Evolutionary conservation across 2,113 vertebrate species (phyloP).

Genomic region (Osmerus eperlanus): DNA sequence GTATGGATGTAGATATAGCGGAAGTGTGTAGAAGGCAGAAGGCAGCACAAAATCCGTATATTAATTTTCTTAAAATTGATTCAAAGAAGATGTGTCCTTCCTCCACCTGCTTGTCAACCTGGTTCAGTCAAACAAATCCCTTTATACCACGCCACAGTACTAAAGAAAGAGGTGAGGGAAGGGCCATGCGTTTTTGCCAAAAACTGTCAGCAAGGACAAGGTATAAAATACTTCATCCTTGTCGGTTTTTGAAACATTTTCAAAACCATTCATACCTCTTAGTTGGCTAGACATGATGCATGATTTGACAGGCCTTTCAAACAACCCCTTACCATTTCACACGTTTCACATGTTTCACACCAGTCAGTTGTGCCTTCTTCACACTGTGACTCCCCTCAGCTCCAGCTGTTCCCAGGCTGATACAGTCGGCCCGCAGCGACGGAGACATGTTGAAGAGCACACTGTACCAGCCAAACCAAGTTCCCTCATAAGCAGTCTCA

Average conservation of each 20-base stretch:
- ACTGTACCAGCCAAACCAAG: too few relatives aligned
- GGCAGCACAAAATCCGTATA: neutral
- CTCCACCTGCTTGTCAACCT: constrained; percentile 50
- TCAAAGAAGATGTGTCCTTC: constrained; percentile 46
- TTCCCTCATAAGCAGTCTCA: too few relatives aligned
- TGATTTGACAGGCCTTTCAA: too few relatives aligned
- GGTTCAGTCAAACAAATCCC: constrained; percentile 52
- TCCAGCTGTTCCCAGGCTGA: too few relatives aligned
- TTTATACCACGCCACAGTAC: constrained; percentile 34
- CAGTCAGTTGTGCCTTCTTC: too few relatives aligned
- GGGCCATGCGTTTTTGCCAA: constrained; percentile 23
- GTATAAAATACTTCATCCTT: constrained; percentile 5
- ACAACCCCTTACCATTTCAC: too few relatives aligned
- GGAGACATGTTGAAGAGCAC: too few relatives aligned
- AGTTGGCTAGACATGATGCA: too few relatives aligned
- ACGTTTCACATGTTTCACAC: too few relatives aligned
- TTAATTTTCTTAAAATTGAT: constrained; percentile 14
- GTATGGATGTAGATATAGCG: neutral
- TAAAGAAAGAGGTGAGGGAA: neutral
- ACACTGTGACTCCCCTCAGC: too few relatives aligned
- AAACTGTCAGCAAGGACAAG: constrained; percentile 39
- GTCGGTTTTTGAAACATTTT: constrained; percentile 23
- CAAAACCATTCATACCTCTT: constrained; percentile 4
- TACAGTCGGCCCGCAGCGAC: too few relatives aligned
- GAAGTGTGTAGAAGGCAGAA: neutral